phyloP scores from a whole-genome alignment of 2,888 invertebrate genomes.

The Pardosa pseudoannulata region DNA sequence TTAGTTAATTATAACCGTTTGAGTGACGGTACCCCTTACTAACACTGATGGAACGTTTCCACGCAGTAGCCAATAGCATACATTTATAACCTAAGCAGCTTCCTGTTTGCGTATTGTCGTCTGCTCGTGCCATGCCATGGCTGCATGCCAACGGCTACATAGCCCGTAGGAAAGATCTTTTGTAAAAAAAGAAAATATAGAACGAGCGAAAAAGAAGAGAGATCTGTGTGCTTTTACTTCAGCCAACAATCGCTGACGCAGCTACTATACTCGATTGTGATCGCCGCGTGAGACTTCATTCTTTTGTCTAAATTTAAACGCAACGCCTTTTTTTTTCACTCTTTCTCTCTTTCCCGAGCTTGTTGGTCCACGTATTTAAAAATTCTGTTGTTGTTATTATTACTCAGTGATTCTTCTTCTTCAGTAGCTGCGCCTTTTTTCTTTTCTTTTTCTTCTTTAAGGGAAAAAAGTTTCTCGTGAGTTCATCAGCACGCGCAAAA shows the following conservation, averaged over 20 bases:
- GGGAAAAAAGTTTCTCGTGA: not conserved
- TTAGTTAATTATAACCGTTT: no score
- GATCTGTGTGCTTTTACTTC: not conserved
- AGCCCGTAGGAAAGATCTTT: constrained; percentile 8
- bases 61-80: no score
- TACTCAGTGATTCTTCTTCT: not conserved
- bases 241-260: constrained; percentile 54
- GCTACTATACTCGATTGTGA: constrained; percentile 62
- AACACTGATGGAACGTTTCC: no score
- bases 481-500: no score
- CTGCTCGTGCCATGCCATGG: constrained; percentile 32
- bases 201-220: constrained; percentile 10
- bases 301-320: constrained; percentile 54
- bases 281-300: constrained; percentile 60
- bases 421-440: not conserved
- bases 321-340: constrained; percentile 42
- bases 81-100: not conserved
- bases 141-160: constrained; percentile 25
- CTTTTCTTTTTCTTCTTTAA: not conserved
- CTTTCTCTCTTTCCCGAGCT: no score
- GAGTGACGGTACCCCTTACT: no score
- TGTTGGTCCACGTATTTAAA: constrained; percentile 38
- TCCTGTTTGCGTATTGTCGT: constrained; percentile 51
- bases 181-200: constrained; percentile 11
- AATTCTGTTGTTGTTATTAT: constrained; percentile 32